Evolutionary conservation across 2,113 vertebrate species (phyloP).

Genomic region (Passer domesticus): DNA sequence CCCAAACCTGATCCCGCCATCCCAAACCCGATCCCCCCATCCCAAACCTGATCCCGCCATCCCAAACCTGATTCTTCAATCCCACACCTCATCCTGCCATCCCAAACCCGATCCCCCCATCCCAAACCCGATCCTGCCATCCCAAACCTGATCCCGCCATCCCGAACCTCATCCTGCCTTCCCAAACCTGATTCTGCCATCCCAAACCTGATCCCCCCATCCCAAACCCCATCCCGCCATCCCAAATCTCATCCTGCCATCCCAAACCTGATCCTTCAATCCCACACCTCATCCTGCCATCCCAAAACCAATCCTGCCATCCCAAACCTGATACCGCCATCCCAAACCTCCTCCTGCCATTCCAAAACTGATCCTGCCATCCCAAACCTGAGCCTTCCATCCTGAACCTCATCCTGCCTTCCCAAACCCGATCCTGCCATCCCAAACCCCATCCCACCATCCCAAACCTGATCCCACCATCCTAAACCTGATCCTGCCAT

Average conservation of each 20-base stretch:
- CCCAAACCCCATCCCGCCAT: too few relatives aligned
- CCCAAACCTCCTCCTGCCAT: accelerated
- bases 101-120: accelerated
- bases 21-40: accelerated
- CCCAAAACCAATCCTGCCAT: accelerated
- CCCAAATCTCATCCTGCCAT: too few relatives aligned
- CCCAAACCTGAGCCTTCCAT: not conserved
- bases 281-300: not conserved
- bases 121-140: accelerated
- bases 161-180: not conserved
- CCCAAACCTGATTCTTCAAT: accelerated
- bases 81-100: accelerated
- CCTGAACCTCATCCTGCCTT: accelerated
- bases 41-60: accelerated
- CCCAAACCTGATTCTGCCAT: accelerated
- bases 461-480: accelerated
- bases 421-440: accelerated
- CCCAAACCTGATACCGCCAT: not conserved
- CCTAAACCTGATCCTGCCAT: accelerated
- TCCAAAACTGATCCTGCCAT: accelerated
- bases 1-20: not conserved
- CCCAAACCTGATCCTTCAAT: accelerated
- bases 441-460: accelerated
- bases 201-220: accelerated
- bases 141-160: accelerated